These are phyloP conservation scores for Formica aserva DNA, from an alignment of 2,888 invertebrate species.

Conservation along the genomic window DNA sequence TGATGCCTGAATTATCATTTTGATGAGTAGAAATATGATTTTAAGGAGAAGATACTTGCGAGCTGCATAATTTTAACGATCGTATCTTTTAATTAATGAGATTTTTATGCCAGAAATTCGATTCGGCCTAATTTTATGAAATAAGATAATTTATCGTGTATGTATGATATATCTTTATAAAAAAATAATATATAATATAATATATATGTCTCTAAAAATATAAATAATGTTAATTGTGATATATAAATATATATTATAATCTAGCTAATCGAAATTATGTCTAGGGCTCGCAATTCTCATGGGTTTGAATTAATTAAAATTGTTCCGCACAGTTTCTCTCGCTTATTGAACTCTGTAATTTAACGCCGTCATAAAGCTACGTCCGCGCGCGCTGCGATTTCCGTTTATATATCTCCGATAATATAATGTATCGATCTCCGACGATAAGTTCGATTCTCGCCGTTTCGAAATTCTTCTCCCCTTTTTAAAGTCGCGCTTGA, in stretches of 20 bases:
- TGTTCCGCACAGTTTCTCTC: not conserved
- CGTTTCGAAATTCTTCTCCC: conserved; percentile 3
- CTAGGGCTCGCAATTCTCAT: not conserved
- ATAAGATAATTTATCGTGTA: not conserved
- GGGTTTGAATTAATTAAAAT: not conserved
- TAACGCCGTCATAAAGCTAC: conserved; percentile 36
- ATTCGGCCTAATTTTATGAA: not conserved
- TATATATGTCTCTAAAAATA: not conserved
- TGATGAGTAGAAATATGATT: not conserved
- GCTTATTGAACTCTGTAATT: not conserved
- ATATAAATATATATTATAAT: no score
- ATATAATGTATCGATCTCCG: conserved; percentile 51
- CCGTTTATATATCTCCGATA: conserved; percentile 23
- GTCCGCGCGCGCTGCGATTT: not conserved
- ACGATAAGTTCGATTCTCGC: conserved; percentile 41
- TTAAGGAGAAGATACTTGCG: not conserved
- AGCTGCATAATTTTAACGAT: conserved; percentile 12
- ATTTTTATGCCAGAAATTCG: no score
- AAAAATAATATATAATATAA: not conserved
- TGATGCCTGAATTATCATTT: conserved; percentile 36
- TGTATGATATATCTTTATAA: not conserved
- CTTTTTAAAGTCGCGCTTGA: conserved; percentile 62
- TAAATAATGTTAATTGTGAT: not conserved
- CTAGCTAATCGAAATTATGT: not conserved
- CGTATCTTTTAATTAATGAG: conserved; percentile 27